These are phyloP conservation scores for Cryptomyrus ogoouensis DNA, from an alignment of 2,113 vertebrate genomes.

Conservation along the genomic window DNA sequence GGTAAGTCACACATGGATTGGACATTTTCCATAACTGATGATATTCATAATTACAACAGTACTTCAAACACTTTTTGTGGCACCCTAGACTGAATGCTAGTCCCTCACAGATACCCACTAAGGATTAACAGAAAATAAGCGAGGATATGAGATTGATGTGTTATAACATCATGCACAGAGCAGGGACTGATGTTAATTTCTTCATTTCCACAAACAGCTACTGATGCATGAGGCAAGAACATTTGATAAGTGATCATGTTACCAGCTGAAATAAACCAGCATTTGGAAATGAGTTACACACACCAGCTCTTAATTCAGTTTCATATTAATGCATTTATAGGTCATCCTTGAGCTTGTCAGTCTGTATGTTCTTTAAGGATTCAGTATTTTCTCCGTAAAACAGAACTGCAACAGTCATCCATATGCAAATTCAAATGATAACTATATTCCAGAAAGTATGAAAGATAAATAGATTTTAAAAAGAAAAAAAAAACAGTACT, in stretches of 20 bases:
- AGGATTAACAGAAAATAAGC: not conserved
- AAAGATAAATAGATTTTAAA: not conserved
- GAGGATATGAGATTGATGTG: not conserved
- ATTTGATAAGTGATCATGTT: not conserved
- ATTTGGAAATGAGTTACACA: not conserved
- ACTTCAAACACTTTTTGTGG: not conserved
- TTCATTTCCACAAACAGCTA: not conserved
- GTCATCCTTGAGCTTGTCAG: not conserved
- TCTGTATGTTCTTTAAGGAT: not conserved
- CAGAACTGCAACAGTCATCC: not conserved
- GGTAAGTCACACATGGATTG: not conserved
- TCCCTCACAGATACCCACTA: not conserved
- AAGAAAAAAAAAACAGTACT: not conserved
- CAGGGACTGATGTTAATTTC: not conserved
- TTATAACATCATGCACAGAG: not conserved
- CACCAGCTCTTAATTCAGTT: not conserved
- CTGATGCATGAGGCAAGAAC: not conserved
- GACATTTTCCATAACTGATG: not conserved
- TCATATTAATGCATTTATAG: not conserved
- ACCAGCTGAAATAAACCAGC: not conserved
- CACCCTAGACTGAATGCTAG: not conserved
- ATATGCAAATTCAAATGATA: not conserved
- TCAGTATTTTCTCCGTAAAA: not conserved
- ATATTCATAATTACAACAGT: not conserved
- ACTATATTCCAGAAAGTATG: not conserved